phyloP scores from a whole-genome alignment of 1,140 invertebrate species.

The Anoplophora glabripennis region DNA sequence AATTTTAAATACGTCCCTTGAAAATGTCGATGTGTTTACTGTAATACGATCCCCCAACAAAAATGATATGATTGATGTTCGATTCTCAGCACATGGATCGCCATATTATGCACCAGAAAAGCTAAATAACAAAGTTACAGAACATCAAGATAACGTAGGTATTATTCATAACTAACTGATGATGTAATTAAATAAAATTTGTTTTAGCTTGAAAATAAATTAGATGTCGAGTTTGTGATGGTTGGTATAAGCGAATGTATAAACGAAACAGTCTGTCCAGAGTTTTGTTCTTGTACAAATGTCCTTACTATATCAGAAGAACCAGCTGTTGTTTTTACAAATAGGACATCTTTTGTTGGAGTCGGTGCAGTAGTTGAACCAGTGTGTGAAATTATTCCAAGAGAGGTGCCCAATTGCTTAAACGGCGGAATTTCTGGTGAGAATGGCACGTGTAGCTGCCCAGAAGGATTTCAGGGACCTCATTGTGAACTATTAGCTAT shows the following conservation, averaged over 20 bases:
- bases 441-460: conserved; percentile 59
- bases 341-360: conserved; percentile 85
- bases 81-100: conserved; percentile 88
- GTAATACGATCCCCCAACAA: conserved; percentile 66
- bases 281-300: conserved; percentile 72
- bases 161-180: background rate
- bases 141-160: conserved; percentile 59
- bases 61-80: conserved; percentile 69
- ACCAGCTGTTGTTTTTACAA: conserved; percentile 81
- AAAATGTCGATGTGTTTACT: conserved; percentile 92
- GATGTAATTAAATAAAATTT: conserved; percentile 4
- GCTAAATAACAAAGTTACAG: conserved; percentile 68
- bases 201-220: conserved; percentile 61
- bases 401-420: conserved; percentile 57
- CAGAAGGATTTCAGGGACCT: conserved; percentile 61
- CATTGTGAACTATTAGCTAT: conserved; percentile 85
- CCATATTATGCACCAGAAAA: conserved; percentile 85
- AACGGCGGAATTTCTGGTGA: conserved; percentile 61
- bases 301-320: conserved; percentile 65
- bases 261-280: conserved; percentile 61
- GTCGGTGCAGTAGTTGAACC: conserved; percentile 77
- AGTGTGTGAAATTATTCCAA: conserved; percentile 55
- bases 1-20: conserved; percentile 70
- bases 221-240: conserved; percentile 74
- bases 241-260: conserved; percentile 87